Percentiles rank a stretch among this genome's conserved stretches.
These are phyloP conservation scores for Melinopterus prodromus DNA, from an alignment of 2,888 invertebrate species.

Conservation along the genomic window DNA sequence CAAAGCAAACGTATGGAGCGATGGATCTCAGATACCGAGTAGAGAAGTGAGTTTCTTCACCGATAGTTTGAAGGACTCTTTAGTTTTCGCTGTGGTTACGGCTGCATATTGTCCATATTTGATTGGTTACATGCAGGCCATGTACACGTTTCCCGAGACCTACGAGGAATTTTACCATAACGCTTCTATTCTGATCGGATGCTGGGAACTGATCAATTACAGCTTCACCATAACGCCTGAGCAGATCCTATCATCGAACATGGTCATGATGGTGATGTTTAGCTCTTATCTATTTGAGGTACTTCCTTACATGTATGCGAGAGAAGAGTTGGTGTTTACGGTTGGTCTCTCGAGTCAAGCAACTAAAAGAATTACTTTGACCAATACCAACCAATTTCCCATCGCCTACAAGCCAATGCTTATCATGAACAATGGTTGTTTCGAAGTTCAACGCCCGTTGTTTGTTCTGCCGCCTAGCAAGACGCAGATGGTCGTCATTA, in stretches of 20 bases:
- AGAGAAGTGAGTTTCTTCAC: slow-evolving; percentile 58
- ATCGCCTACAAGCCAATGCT: slow-evolving; percentile 50
- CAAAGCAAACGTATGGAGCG: slow-evolving; percentile 41
- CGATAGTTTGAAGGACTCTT: slow-evolving; percentile 64
- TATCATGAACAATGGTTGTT: slow-evolving; percentile 49
- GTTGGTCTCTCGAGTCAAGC: slow-evolving; percentile 62
- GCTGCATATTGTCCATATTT: slow-evolving; percentile 69
- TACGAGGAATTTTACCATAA: slow-evolving; percentile 65
- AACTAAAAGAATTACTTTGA: slow-evolving; percentile 58
- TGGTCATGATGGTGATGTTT: slow-evolving; percentile 68
- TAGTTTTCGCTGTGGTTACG: slow-evolving; percentile 66
- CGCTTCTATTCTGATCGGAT: slow-evolving; percentile 64
- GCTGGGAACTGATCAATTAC: slow-evolving; percentile 64
- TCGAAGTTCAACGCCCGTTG: slow-evolving; percentile 36
- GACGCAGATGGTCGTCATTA: slow-evolving; percentile 41
- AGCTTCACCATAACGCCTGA: slow-evolving; percentile 65
- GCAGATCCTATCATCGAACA: slow-evolving; percentile 65
- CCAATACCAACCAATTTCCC: slow-evolving; percentile 51
- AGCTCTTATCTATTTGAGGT: slow-evolving; percentile 63
- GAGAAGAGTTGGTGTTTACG: slow-evolving; percentile 60
- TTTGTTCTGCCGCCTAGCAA: slow-evolving; percentile 40
- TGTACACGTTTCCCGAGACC: slow-evolving; percentile 59
- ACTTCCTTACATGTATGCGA: slow-evolving; percentile 64
- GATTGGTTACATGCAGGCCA: slow-evolving; percentile 58
- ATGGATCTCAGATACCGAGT: not conserved